These are phyloP conservation scores for Mirza zaza DNA, from an alignment of 2,113 vertebrate genomes.

Conservation along the genomic window DNA sequence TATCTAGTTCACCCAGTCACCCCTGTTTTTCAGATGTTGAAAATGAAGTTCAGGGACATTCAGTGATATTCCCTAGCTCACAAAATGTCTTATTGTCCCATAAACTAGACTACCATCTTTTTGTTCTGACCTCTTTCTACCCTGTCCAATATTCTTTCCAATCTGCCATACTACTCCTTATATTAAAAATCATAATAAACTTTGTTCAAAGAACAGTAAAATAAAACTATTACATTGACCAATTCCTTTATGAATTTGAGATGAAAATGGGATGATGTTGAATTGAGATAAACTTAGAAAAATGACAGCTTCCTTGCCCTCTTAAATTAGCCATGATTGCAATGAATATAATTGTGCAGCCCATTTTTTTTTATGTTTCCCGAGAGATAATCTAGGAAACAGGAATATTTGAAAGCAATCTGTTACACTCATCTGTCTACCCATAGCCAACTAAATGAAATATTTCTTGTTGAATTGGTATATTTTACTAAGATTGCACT, in stretches of 20 bases:
- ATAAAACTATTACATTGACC: background rate
- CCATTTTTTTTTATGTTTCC: background rate
- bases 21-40: background rate
- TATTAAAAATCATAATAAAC: background rate
- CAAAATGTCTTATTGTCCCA: background rate
- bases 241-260: conserved; percentile 1
- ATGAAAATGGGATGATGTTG: background rate
- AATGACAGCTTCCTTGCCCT: background rate
- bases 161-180: background rate
- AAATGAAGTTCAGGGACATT: background rate
- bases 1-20: background rate
- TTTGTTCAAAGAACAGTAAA: background rate
- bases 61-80: background rate
- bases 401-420: background rate
- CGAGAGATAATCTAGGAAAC: background rate
- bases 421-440: background rate
- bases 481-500: background rate
- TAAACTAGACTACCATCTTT: background rate
- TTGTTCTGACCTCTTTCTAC: background rate
- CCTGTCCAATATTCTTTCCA: background rate
- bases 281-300: background rate
- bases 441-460: background rate
- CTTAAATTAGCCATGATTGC: background rate
- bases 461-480: background rate
- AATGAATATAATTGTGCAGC: background rate